Evolutionary conservation across 2,113 vertebrate species (phyloP).

Genomic region (Piaya cayana): DNA sequence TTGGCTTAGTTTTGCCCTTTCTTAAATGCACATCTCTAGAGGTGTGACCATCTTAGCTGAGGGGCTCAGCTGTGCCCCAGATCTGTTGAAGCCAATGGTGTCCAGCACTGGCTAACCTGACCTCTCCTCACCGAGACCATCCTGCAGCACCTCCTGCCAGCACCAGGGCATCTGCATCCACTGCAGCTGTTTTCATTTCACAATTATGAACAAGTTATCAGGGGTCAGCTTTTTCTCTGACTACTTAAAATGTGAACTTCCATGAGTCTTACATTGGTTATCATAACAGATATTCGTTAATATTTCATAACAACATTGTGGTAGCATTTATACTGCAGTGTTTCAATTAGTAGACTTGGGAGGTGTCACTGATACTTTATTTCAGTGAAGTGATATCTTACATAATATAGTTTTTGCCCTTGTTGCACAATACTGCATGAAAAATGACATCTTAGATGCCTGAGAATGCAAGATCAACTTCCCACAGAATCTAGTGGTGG

Average conservation of each 20-base stretch:
- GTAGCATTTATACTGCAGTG: not conserved
- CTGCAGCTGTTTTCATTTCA: not conserved
- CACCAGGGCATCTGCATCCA: not conserved
- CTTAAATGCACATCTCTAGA: not conserved
- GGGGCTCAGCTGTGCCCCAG: not conserved
- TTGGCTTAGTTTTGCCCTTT: not conserved
- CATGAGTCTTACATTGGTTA: not conserved
- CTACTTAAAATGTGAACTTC: not conserved
- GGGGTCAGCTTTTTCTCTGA: not conserved
- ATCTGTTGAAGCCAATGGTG: not conserved
- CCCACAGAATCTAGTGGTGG: not conserved
- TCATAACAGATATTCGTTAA: not conserved
- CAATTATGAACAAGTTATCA: not conserved
- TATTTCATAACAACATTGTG: not conserved
- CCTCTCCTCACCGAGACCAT: not conserved
- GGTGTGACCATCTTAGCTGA: not conserved
- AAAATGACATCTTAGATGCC: not conserved
- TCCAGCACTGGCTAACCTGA: rapidly evolving
- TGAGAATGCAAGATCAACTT: not conserved
- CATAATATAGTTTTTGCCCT: not conserved
- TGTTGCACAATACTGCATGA: not conserved
- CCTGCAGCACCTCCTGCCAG: not conserved
- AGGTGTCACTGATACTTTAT: not conserved
- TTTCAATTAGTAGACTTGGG: not conserved
- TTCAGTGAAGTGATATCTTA: not conserved